Evolutionary conservation across 2,888 invertebrate genomes (phyloP), one percentile per base, ranked within the genome.

Genomic region (Acleris literana): DNA sequence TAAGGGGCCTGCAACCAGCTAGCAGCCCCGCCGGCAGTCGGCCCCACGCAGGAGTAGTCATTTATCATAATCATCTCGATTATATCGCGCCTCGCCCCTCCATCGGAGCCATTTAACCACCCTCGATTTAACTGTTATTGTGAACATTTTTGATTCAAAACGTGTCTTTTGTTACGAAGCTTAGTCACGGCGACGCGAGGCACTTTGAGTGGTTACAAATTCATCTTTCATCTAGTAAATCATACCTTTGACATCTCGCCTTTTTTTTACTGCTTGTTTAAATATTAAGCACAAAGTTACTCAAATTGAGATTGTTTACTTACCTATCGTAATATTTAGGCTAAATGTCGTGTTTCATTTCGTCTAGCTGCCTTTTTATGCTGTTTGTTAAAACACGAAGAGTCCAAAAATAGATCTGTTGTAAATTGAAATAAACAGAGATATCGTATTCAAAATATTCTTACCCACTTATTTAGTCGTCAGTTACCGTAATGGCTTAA

Each of bases 1-100:
- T 18, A 54, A 39, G 63, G 43, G 49, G 48, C 53, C n/a, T 39
- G 25, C 17, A 53, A 58, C 55, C 29, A 59, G 66, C 61, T 57
- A 63, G 70, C 65, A 71, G 68, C 70, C 72, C 68, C 66, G 65
- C 68, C 68, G 46, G 54, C 65, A 65, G 63, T 62, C 64, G 67
- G 74, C 72, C 74, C 73, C 70, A 63, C 74, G 74, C 74, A 74
- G 77, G 79, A 76, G 74, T 69, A 77, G 84, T 85, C 88, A 88
- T 92, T 89, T 84, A 90, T 91, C 92, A 91, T 91, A 90, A 91
- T 91, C 88, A 86, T 84, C 83, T 82, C 86, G 89, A 90, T 90
- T 88, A 87, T 80, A 86, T 87, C 90, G 85, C 88, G 86, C 84
- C 89, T 82, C 84, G 82, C 88, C 86, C 87, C 84, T 80, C 72